Evolutionary conservation across 2,888 invertebrate species (phyloP), one percentile per base, ranked within the genome.

Genomic region (Deroplatys truncata): DNA sequence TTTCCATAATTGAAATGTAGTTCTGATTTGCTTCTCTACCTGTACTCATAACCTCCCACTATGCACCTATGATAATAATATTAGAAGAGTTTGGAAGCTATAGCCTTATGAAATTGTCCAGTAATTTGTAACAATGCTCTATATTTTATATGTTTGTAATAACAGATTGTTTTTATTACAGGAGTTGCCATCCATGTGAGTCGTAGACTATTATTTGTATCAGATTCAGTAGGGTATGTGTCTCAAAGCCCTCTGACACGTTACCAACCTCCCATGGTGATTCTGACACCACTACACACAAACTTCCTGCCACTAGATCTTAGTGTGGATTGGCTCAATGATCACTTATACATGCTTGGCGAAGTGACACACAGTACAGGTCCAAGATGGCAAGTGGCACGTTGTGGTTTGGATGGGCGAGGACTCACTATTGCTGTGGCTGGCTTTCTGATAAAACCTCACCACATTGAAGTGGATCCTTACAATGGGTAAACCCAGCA

Each of bases 241-340:
- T 95, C 94, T 91, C 94, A 94, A 82, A 93, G 94, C 0, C 93
- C 93, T 3, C 93, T 93, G n/a, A 91, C 92, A 82, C 92, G 92
- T 88, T 91, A 92, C 72, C 91, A 92, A 0, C 90, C 91, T 29
- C 92, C 92, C 8, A 91, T 84, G 89, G 92, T 94, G 9, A 95
- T 97, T 83, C 93, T 96, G 0, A 94, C 95, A 4, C 95, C 96
- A 0, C 93, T 95, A 85, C 94, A 94, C 87, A 94, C 95, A 20
- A 94, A 95, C 87, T 96, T 96, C 92, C 95, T 95, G 90, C 97
- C 97, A 0, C 93, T 96, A 87, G 96, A 96, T 91, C 92, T 98
- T 15, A 96, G 97, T 1, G 95, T 98, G 0, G 99, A 99, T 93
- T 99, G 98, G 98, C 94, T 99, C 82, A 97, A 98, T 92, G 95